Percentiles rank a stretch among this genome's conserved stretches.
These are phyloP conservation scores for Caenorhabditis angaria DNA, from an alignment of 2,888 invertebrate genomes.

Conservation along the genomic window DNA sequence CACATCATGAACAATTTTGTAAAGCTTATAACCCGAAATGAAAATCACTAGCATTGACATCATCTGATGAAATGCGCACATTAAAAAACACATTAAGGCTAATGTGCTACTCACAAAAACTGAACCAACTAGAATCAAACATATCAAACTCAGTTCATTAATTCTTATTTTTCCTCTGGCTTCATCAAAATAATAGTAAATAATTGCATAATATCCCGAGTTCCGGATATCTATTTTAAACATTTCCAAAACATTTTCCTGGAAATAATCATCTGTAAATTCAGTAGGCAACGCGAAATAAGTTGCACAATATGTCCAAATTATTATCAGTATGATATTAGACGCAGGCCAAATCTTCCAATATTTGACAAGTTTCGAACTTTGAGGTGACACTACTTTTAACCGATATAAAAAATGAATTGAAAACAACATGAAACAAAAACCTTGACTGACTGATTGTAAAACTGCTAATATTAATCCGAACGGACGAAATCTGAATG, in stretches of 20 bases:
- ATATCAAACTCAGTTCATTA: not conserved
- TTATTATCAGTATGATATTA: not conserved
- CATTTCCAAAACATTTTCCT: constrained; percentile 14
- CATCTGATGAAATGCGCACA: not conserved
- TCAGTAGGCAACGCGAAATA: constrained; percentile 10
- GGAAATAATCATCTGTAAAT: constrained; percentile 17
- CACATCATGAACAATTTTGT: not conserved
- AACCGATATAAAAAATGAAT: constrained; percentile 16
- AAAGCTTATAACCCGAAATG: not conserved
- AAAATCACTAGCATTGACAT: not conserved
- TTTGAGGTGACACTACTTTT: not conserved
- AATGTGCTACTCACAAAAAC: not conserved
- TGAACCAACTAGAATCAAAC: not conserved
- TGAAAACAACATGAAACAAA: constrained; percentile 16
- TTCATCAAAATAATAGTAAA: constrained; percentile 5
- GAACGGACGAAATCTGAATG: constrained; percentile 7
- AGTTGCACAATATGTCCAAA: constrained; percentile 10
- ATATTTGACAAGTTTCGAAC: constrained; percentile 13
- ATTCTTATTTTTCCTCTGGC: not conserved
- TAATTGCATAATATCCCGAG: constrained; percentile 13
- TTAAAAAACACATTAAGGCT: too few relatives aligned
- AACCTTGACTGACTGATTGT: constrained; percentile 20
- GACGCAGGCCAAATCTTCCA: not conserved
- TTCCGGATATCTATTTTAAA: constrained; percentile 3
- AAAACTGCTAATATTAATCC: constrained; percentile 8